Percentiles rank a stretch among this genome's conserved stretches.
Evolutionary conservation across 2,888 invertebrate species (phyloP).

Genomic region (Thecophora atra): DNA sequence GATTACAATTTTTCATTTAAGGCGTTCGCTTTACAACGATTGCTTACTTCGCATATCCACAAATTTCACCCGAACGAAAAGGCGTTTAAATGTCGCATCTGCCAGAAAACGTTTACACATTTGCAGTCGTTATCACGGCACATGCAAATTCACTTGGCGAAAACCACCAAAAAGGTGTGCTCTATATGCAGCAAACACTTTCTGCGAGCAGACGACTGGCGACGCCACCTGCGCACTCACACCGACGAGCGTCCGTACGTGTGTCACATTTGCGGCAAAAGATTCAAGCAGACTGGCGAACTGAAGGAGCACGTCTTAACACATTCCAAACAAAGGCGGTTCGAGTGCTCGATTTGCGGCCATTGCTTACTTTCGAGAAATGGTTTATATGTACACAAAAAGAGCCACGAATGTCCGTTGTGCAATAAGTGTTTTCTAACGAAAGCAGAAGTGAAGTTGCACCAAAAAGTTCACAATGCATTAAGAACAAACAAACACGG

Average conservation of each 20-base stretch:
- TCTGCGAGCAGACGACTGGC: constrained; percentile 40
- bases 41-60: constrained; percentile 42
- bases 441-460: constrained; percentile 35
- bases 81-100: constrained; percentile 44
- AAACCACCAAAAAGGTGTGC: constrained; percentile 37
- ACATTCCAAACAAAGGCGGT: constrained; percentile 36
- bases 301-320: constrained; percentile 40
- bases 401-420: constrained; percentile 28
- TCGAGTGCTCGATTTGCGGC: constrained; percentile 40
- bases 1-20: constrained; percentile 30
- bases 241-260: constrained; percentile 45
- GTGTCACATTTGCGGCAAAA: constrained; percentile 39
- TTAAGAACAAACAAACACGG: neutral
- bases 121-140: constrained; percentile 47
- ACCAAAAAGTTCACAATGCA: constrained; percentile 31
- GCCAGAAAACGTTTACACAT: constrained; percentile 41
- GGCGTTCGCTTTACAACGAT: constrained; percentile 40
- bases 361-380: constrained; percentile 38
- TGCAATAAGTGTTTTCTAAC: constrained; percentile 37
- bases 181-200: constrained; percentile 41
- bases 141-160: constrained; percentile 42
- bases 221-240: constrained; percentile 43
- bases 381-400: constrained; percentile 44
- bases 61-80: constrained; percentile 43
- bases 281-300: constrained; percentile 41